These are phyloP conservation scores for Eristalis intricaria DNA, from an alignment of 2,888 invertebrate species.

Conservation along the genomic window DNA sequence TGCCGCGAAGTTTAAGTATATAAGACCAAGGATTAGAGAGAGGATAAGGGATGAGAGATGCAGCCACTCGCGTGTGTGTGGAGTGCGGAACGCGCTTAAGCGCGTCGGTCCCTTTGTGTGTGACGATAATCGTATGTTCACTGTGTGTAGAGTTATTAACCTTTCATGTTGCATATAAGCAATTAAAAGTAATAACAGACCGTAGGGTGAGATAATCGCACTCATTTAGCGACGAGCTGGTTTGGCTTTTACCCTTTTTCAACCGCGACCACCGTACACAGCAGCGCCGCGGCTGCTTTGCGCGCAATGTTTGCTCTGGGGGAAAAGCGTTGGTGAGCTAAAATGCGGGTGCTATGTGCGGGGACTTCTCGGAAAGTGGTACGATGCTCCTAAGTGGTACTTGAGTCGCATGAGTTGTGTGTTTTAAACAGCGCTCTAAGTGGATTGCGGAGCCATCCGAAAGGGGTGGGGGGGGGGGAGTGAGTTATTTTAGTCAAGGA, in stretches of 20 bases:
- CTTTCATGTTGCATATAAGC: conserved; percentile 65
- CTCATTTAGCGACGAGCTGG: conserved; percentile 51
- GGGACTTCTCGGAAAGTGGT: conserved; percentile 1
- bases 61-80: background rate
- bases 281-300: background rate
- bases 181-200: conserved; percentile 71
- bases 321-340: background rate
- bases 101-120: conserved; percentile 51
- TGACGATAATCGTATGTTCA: conserved; percentile 42
- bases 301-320: background rate
- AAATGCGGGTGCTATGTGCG: background rate
- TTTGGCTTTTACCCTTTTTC: conserved; percentile 45
- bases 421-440: background rate
- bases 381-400: conserved; percentile 33
- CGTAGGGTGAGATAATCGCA: conserved; percentile 61
- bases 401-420: conserved; percentile 1
- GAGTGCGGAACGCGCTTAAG: background rate
- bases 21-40: conserved; percentile 50
- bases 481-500: conserved; percentile 7
- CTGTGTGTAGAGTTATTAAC: conserved; percentile 61
- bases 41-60: conserved; percentile 1
- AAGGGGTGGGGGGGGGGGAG: background rate
- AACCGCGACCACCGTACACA: background rate
- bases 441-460: background rate
- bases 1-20: conserved; percentile 34